Base-by-base conservation (phyloP, 2,888 invertebrate species). In the Stomorhina lunata region DNA sequence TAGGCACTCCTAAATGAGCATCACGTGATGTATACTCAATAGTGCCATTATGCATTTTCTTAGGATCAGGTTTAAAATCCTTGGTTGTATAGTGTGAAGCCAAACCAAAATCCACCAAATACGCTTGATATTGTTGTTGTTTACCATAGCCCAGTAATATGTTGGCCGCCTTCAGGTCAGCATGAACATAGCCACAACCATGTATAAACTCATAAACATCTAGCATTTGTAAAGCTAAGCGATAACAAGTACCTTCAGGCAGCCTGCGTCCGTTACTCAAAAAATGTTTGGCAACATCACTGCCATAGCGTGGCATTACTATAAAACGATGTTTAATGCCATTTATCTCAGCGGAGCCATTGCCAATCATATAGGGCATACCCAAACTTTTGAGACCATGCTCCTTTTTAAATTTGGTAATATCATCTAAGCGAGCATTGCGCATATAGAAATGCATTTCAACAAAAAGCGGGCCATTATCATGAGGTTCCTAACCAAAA, bases 21-120 rank as follows among this genome's bases (percentile, higher is more conserved):
- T 99, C 99, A 80, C 97, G 92, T 85, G 98, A 98, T 0, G 98
- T 97, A 89, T 98, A 99, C 88, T 99, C 98, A 81, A 98, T 95
- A 0, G 99, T 99, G 0, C 99, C 99, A 91, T 99, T 96, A 89
- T 99, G 99, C 82, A 97, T 98, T 89, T 95, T 95, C 86, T 96
- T 96, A 0, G 96, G 96, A 91, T 99, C 97, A 0, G 95, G 95
- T 89, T 96, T 96, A 89, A 96, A 97, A 76, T 95, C 95, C 86
- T 95, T 95, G 0, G 94, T 95, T 2, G 93, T 93, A 85, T 94
- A 95, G 85, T 94, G 94, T 12, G 94, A 94, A 0, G 97, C 98
- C 43, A 99, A 92, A 0, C 99, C 99, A 92, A 95, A 99, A 92
- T 99, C 99, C 0, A 99, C 96, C 9, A 99, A 92, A 91, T 95